Conservation (phyloP, 92 coral and sea anemone species). For the Scolanthus callimorphus region DNA sequence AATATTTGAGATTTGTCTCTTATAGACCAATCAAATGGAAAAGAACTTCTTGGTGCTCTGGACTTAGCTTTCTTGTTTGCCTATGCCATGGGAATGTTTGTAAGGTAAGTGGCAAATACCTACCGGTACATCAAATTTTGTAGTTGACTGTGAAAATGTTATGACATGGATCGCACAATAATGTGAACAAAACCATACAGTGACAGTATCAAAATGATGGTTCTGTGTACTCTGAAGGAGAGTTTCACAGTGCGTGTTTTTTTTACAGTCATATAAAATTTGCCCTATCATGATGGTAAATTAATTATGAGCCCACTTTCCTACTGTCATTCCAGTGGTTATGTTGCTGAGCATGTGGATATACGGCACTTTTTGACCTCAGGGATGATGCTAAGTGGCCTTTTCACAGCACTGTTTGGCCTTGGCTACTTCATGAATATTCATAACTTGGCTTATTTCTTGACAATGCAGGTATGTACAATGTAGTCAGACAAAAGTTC, state of each 20-base stretch:
- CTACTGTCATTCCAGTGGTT: conserved; percentile 63
- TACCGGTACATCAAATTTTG: no score
- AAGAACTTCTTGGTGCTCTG: conserved; percentile 78
- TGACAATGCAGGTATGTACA: conserved; percentile 72
- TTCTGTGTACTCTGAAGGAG: not conserved
- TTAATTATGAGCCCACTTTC: not conserved
- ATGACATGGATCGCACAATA: no score
- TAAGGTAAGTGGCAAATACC: no score
- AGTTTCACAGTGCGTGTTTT: not conserved
- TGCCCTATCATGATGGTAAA: no score
- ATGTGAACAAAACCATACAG: no score
- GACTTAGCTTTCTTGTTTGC: conserved; percentile 84
- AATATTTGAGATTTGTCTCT: not conserved
- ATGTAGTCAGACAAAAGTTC: no score
- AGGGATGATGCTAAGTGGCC: conserved; percentile 84
- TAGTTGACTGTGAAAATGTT: no score
- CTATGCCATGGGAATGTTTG: conserved; percentile 97
- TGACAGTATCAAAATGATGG: not conserved
- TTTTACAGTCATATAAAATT: no score
- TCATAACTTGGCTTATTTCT: conserved; percentile 70
- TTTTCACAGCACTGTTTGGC: conserved; percentile 77
- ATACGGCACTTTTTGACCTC: conserved; percentile 67
- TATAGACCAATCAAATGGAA: conserved; percentile 56
- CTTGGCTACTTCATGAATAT: conserved; percentile 83
- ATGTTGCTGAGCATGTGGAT: conserved; percentile 94